Conservation (phyloP, 2,888 invertebrate genomes). For the Parthenolecanium corni region DNA sequence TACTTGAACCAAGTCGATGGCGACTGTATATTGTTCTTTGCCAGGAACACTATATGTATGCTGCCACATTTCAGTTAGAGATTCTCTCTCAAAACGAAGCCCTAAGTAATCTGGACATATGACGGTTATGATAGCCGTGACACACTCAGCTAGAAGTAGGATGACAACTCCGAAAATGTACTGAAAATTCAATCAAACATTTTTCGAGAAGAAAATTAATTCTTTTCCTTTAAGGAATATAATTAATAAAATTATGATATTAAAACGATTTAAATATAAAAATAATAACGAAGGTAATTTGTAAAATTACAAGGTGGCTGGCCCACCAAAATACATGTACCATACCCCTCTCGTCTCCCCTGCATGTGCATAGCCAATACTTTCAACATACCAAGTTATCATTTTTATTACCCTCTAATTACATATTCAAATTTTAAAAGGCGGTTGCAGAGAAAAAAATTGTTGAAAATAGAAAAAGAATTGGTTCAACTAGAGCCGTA, state of each 20-base stretch:
- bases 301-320: background rate
- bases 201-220: constrained; percentile 36
- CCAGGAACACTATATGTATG: constrained; percentile 66
- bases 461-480: too few species aligned
- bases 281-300: background rate
- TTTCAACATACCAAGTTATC: too few species aligned
- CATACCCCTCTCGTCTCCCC: too few species aligned
- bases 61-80: constrained; percentile 59
- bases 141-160: constrained; percentile 56
- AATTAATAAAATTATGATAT: too few species aligned
- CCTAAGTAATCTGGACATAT: constrained; percentile 66
- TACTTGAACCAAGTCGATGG: constrained; percentile 66
- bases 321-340: too few species aligned
- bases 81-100: constrained; percentile 53
- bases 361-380: too few species aligned
- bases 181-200: too few species aligned
- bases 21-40: constrained; percentile 59
- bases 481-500: too few species aligned
- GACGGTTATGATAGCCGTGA: constrained; percentile 56
- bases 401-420: too few species aligned
- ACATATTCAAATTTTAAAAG: too few species aligned
- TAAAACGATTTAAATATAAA: background rate
- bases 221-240: too few species aligned
- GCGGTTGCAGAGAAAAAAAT: too few species aligned
- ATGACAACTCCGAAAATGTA: constrained; percentile 59